A percentile compares a stretch with the other conserved stretches of the same genome.
phyloP scores from a whole-genome alignment of 1,140 invertebrate species.

The Amyelois transitella region DNA sequence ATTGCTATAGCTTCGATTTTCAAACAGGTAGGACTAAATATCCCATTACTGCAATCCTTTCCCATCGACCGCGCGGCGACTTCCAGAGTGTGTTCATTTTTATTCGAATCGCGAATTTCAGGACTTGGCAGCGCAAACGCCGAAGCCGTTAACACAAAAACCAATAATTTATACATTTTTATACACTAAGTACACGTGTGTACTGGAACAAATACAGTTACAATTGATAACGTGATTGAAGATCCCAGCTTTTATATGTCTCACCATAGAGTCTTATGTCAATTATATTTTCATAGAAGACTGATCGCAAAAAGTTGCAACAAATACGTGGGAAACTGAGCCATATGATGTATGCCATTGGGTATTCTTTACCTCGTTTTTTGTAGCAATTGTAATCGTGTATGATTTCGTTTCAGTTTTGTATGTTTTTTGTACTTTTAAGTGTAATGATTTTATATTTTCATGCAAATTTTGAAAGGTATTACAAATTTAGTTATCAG shows the following conservation, averaged over 20 bases:
- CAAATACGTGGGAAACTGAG: constrained; percentile 1
- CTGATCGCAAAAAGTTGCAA: constrained; percentile 52
- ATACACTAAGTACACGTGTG: constrained; percentile 35
- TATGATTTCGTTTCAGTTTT: background rate
- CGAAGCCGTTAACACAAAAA: constrained; percentile 26
- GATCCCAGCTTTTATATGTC: constrained; percentile 62
- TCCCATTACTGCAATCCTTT: constrained; percentile 79
- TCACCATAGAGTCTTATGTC: constrained; percentile 46
- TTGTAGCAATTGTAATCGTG: background rate
- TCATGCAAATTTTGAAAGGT: background rate
- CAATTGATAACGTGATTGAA: constrained; percentile 54
- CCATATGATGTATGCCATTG: constrained; percentile 7
- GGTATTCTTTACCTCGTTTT: constrained; percentile 13
- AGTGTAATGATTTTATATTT: background rate
- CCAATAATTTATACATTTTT: constrained; percentile 40
- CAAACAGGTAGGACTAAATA: constrained; percentile 84
- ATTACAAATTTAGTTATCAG: background rate
- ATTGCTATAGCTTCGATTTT: constrained; percentile 87
- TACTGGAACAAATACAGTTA: constrained; percentile 39
- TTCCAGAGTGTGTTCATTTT: constrained; percentile 34
- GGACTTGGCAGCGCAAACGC: constrained; percentile 44
- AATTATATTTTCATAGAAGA: constrained; percentile 71
- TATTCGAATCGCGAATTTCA: constrained; percentile 28
- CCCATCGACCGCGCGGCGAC: constrained; percentile 40
- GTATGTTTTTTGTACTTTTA: background rate